Percentiles rank a stretch among this genome's conserved stretches.
Conservation (phyloP, 2,888 invertebrate genomes). For the Ophonus ardosiacus region DNA sequence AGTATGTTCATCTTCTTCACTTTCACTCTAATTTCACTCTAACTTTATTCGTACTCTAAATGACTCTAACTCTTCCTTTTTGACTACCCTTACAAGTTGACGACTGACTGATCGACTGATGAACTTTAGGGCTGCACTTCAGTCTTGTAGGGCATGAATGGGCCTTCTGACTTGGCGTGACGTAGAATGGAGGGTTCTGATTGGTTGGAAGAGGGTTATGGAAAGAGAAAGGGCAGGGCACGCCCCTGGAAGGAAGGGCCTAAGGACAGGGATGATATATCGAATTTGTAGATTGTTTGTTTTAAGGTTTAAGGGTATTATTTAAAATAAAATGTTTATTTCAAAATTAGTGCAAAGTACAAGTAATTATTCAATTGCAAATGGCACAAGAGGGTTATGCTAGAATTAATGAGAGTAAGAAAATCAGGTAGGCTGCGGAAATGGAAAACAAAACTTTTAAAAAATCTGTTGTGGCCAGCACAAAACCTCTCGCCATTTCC, state of each 20-base stretch:
- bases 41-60: no score
- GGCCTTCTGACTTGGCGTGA: constrained; percentile 12
- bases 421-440: no score
- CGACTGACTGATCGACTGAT: constrained; percentile 20
- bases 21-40: not conserved
- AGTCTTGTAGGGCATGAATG: constrained; percentile 24
- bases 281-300: no score
- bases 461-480: no score
- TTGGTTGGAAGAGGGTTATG: not conserved
- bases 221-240: not conserved
- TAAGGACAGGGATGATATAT: not conserved
- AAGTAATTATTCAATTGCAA: no score
- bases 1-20: not conserved
- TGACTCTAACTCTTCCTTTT: not conserved
- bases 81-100: not conserved
- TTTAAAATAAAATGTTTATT: no score
- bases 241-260: not conserved
- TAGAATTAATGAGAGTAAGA: no score
- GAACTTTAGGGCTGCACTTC: constrained; percentile 12
- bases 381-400: no score
- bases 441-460: no score
- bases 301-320: no score
- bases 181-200: not conserved
- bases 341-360: no score
- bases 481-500: no score